A percentile compares a stretch with the other conserved stretches of the same genome.
These are phyloP conservation scores for Eumacrocentrus americanus DNA, from an alignment of 2,888 invertebrate species.

Conservation along the genomic window DNA sequence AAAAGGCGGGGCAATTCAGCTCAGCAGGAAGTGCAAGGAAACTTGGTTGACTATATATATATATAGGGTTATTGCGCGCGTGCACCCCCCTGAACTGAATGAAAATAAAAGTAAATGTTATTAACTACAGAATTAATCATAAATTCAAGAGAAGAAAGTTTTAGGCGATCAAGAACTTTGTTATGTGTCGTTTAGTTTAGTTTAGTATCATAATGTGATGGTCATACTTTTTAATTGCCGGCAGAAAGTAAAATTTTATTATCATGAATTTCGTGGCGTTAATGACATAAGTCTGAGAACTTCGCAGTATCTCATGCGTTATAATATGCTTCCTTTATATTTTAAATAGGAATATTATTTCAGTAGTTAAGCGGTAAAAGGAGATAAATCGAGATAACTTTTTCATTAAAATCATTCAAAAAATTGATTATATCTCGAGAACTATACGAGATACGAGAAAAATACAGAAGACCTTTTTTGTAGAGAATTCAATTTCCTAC, in stretches of 20 bases:
- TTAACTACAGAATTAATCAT: slow-evolving; percentile 24
- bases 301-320: too few species aligned
- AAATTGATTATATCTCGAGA: too few species aligned
- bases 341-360: too few species aligned
- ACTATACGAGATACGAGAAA: too few species aligned
- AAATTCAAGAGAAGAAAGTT: slow-evolving; percentile 15
- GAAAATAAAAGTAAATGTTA: neutral
- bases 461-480: too few species aligned
- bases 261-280: slow-evolving; percentile 7
- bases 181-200: slow-evolving; percentile 23
- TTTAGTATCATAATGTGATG: slow-evolving; percentile 10
- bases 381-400: too few species aligned
- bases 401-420: too few species aligned
- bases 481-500: too few species aligned
- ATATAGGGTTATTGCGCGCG: too few species aligned
- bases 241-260: slow-evolving; percentile 6
- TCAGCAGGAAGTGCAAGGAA: slow-evolving; percentile 3
- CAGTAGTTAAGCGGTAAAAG: too few species aligned
- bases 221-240: slow-evolving; percentile 22
- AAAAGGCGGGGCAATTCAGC: slow-evolving; percentile 10
- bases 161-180: slow-evolving; percentile 13
- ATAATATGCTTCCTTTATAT: too few species aligned
- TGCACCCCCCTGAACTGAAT: too few species aligned
- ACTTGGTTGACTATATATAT: slow-evolving; percentile 7
- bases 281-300: neutral